Percentiles rank a stretch among this genome's conserved stretches.
Evolutionary conservation across 2,888 invertebrate genomes (phyloP).

Genomic region (Perithous albicinctus): DNA sequence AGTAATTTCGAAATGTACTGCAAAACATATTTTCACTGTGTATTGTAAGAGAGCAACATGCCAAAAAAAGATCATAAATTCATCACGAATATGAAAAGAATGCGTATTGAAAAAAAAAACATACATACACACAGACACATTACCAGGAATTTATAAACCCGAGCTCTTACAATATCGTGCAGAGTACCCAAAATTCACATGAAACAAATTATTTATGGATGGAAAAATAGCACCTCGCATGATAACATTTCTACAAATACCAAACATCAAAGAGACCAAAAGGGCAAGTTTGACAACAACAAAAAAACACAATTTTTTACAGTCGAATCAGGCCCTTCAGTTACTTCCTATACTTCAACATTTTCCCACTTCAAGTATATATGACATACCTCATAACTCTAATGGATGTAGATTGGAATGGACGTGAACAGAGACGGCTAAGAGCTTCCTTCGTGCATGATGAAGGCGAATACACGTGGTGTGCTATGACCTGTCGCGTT

Average conservation of each 20-base stretch:
- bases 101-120: no score
- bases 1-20: not conserved
- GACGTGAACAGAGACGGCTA: conserved; percentile 5
- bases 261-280: not conserved
- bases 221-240: not conserved
- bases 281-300: not conserved
- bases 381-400: conserved; percentile 5
- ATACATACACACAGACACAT: no score
- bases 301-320: not conserved
- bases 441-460: not conserved
- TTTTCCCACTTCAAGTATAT: not conserved
- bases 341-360: not conserved
- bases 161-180: not conserved
- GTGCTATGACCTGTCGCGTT: not conserved
- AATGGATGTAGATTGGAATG: conserved; percentile 16
- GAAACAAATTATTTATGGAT: not conserved
- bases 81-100: not conserved
- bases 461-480: not conserved
- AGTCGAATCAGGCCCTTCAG: not conserved
- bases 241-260: not conserved
- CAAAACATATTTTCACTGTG: not conserved
- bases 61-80: not conserved
- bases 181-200: not conserved
- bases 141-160: not conserved
- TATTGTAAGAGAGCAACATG: no score